Evolutionary conservation across 2,888 invertebrate species (phyloP), one percentile per base, ranked within the genome.

Genomic region (Phytoseiulus persimilis): DNA sequence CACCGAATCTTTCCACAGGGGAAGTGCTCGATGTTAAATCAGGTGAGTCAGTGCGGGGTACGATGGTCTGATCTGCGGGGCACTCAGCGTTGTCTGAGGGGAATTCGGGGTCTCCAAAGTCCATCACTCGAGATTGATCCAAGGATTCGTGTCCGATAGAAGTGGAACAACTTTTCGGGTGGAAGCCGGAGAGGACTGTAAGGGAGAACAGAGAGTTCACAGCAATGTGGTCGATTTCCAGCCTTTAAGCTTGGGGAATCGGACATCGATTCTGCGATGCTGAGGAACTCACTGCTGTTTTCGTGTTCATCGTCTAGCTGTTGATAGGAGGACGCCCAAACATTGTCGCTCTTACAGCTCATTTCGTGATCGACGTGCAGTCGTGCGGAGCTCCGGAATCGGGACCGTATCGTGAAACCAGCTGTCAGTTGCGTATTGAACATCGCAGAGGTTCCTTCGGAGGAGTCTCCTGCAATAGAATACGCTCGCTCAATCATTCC

Each of bases 161-260:
- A 33, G 32, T 87, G 32, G 84, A 84, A 84, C 84, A 84, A 31
- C 84, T 83, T 14, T 32, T 39, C 31, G 89, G 65, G 33, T 83
- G 33, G 31, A 89, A 83, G 39, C 23, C 65, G 23, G 65, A 83
- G 0, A 39, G 14, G 31, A 83, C 89, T 83, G 83, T 3, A 89
- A 89, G 6, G 3, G 65, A 45, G 31, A 18, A 6, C 31, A 89
- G n/a, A 31, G 31, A 31, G 45, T 32, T 32, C 28, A 6, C 83
- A 46, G 83, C 9, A 46, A 46, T 11, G 46, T 11, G 14, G 14
- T 6, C 46, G 46, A 46, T 14, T 46, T 46, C 46, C 46, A 11
- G 46, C 14, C 46, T 46, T 14, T 11, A 46, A 14, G 46, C 14
- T 6, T 46, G 46, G 46, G 46, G n/a, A n/a, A n/a, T n/a, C n/a